These are phyloP conservation scores for Acanthopagrus latus DNA, from an alignment of 2,797 vertebrate genomes.

Conservation along the genomic window DNA sequence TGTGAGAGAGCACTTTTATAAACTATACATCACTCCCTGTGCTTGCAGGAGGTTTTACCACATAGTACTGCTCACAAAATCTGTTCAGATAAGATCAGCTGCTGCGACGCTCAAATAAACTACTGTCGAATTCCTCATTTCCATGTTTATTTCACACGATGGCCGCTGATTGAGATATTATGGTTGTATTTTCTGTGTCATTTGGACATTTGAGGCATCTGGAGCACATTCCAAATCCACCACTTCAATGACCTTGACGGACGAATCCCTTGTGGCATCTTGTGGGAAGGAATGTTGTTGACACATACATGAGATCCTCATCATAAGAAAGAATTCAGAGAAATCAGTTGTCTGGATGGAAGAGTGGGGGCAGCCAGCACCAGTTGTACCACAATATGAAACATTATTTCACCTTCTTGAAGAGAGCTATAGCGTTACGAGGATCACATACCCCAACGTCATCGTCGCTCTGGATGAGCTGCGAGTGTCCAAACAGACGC, in stretches of 20 bases:
- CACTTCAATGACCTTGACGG: neutral
- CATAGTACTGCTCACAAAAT: neutral
- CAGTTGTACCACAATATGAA: neutral
- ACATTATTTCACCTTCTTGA: neutral
- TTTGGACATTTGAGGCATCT: neutral
- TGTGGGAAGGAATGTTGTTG: neutral
- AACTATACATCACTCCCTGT: neutral
- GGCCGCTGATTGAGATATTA: neutral
- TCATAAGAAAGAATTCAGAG: neutral
- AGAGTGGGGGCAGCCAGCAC: neutral
- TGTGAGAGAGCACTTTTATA: slow-evolving; percentile 13
- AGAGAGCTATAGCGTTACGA: neutral
- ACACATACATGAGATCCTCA: slow-evolving; percentile 9
- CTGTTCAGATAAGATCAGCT: neutral
- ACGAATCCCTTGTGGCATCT: slow-evolving; percentile 16
- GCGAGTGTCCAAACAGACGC: slow-evolving; percentile 95
- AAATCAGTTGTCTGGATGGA: neutral
- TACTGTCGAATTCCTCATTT: neutral
- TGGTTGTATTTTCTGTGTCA: neutral
- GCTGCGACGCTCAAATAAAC: slow-evolving; percentile 1
- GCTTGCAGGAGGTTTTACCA: neutral
- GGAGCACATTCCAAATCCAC: neutral
- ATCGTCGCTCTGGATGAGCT: slow-evolving; percentile 96
- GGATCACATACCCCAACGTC: slow-evolving; percentile 92
- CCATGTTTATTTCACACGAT: neutral